Percentiles rank a stretch among this genome's conserved stretches.
phyloP scores from a whole-genome alignment of 2,797 vertebrate genomes.

The Sitta carolinensis region DNA sequence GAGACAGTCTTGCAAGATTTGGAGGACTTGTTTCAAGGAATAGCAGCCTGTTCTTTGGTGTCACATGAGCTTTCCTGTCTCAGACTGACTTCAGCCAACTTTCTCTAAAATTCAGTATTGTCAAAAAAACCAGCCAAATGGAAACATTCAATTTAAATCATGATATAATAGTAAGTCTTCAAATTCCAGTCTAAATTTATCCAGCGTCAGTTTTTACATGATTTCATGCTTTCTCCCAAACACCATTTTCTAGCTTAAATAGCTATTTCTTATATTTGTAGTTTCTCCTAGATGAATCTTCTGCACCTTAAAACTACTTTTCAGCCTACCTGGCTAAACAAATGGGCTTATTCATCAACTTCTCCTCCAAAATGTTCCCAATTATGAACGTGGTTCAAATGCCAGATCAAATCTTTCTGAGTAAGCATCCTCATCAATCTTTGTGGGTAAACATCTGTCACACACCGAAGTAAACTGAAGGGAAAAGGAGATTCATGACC shows the following conservation, averaged over 20 bases:
- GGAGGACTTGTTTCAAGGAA: neutral
- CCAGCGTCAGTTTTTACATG: neutral
- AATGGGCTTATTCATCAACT: neutral
- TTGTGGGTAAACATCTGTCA: conserved; percentile 8
- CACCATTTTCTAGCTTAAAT: neutral
- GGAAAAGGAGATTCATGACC: neutral
- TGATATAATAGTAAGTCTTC: neutral
- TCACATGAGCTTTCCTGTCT: neutral
- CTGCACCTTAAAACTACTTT: neutral
- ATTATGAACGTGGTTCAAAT: neutral
- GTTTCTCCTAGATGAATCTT: neutral
- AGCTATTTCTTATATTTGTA: neutral
- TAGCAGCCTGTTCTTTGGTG: neutral
- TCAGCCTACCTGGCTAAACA: neutral
- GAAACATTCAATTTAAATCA: neutral
- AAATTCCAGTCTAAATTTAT: neutral
- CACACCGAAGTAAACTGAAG: neutral
- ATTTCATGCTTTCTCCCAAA: neutral
- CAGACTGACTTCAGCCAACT: neutral
- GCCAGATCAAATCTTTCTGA: conserved; percentile 8
- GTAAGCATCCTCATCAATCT: conserved; percentile 19
- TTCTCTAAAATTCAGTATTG: neutral
- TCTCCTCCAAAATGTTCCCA: neutral
- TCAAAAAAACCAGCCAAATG: neutral
- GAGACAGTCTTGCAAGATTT: neutral